Evolutionary conservation across 2,888 invertebrate genomes (phyloP).

Genomic region (Rhagium mordax): DNA sequence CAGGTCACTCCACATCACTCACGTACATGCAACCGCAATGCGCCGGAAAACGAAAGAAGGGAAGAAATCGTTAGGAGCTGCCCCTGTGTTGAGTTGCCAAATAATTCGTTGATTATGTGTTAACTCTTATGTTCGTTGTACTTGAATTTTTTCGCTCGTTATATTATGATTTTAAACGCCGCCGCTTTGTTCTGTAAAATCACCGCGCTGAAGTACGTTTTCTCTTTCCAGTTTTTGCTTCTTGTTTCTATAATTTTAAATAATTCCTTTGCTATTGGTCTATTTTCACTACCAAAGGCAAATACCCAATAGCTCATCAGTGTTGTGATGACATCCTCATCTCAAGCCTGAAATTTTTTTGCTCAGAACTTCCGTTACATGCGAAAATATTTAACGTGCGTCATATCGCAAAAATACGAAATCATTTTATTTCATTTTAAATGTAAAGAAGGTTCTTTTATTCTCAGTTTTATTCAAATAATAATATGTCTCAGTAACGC

Average conservation of each 20-base stretch:
- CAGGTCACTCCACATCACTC: not conserved
- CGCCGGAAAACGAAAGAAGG: not conserved
- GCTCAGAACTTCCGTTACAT: too few relatives aligned
- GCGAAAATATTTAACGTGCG: too few relatives aligned
- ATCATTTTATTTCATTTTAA: too few relatives aligned
- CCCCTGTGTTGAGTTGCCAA: not conserved
- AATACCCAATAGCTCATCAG: too few relatives aligned
- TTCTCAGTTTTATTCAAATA: too few relatives aligned
- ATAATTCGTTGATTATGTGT: not conserved
- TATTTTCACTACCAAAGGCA: too few relatives aligned
- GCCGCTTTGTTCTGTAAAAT: not conserved
- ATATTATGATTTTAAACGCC: not conserved
- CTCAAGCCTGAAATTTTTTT: too few relatives aligned
- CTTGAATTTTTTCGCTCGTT: not conserved
- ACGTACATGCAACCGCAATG: not conserved
- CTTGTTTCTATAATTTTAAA: not conserved
- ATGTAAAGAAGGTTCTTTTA: too few relatives aligned
- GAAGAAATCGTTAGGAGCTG: not conserved
- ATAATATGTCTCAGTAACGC: too few relatives aligned
- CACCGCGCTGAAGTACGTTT: not conserved
- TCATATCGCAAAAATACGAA: too few relatives aligned
- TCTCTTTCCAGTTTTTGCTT: not conserved
- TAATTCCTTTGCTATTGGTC: too few relatives aligned
- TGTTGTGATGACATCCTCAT: too few relatives aligned
- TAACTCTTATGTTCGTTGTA: not conserved